A percentile compares a stretch with the other conserved stretches of the same genome.
phyloP scores from a whole-genome alignment of 2,113 vertebrate genomes.

The Pogona vitticeps region DNA sequence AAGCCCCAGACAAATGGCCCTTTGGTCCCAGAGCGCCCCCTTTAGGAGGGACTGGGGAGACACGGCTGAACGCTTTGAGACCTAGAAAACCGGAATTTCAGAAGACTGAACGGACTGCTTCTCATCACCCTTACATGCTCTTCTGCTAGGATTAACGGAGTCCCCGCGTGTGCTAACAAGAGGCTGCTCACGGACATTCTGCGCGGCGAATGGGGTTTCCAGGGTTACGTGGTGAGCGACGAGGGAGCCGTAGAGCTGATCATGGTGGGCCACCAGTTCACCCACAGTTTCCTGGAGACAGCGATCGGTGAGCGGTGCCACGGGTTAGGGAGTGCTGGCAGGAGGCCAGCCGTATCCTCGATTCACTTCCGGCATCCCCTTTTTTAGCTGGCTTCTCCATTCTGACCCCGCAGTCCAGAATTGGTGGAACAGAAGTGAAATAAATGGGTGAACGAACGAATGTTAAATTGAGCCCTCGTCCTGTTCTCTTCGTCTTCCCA shows the following conservation, averaged over 20 bases:
- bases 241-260: slow-evolving; percentile 73
- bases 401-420: too few species aligned
- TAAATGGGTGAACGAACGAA: neutral
- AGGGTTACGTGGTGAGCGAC: slow-evolving; percentile 73
- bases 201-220: slow-evolving; percentile 70
- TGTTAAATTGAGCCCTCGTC: neutral
- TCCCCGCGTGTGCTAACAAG: slow-evolving; percentile 71
- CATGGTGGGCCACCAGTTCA: slow-evolving; percentile 64
- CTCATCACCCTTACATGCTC: neutral
- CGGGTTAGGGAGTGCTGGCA: accelerated
- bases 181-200: slow-evolving; percentile 69
- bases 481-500: neutral
- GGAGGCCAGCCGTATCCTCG: neutral
- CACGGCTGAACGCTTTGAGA: too few species aligned
- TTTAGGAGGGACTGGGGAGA: too few species aligned
- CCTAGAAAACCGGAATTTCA: too few species aligned
- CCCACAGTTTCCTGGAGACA: slow-evolving; percentile 63
- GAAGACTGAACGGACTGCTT: too few species aligned
- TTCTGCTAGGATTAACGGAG: slow-evolving; percentile 61
- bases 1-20: too few species aligned
- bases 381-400: neutral
- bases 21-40: too few species aligned
- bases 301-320: slow-evolving; percentile 53
- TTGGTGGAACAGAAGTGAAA: too few species aligned
- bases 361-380: neutral